Conservation (phyloP, 2,113 vertebrate species). For the Mastomys natalensis region DNA sequence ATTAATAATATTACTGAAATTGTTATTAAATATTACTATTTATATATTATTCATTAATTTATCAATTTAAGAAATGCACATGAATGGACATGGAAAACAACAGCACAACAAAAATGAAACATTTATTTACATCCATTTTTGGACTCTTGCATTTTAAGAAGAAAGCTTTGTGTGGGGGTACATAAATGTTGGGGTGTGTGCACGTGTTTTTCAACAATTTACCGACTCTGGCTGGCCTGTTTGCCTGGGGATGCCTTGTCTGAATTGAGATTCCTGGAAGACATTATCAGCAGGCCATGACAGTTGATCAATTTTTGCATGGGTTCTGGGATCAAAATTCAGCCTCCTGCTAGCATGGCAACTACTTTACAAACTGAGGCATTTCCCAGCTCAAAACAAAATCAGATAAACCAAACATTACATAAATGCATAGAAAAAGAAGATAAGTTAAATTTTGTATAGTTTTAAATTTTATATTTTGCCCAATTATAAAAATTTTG, state of each 20-base stretch:
- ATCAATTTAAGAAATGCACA: background rate
- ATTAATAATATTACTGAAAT: background rate
- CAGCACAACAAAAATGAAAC: background rate
- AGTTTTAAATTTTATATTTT: background rate
- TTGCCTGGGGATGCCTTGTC: background rate
- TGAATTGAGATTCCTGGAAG: background rate
- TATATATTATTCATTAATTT: background rate
- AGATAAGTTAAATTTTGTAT: background rate
- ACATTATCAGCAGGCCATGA: background rate
- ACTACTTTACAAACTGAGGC: background rate
- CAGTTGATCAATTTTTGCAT: background rate
- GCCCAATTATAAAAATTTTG: background rate
- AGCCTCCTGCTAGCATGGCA: background rate
- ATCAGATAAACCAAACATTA: background rate
- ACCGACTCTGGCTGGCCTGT: background rate
- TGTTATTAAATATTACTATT: background rate
- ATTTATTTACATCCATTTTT: background rate
- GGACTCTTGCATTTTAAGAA: background rate
- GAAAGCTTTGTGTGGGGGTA: background rate
- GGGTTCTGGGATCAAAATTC: background rate
- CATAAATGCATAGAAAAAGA: background rate
- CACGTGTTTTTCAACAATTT: background rate
- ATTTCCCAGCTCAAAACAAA: background rate
- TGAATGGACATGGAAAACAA: background rate
- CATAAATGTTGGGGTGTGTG: background rate